Evolutionary conservation across 2,113 vertebrate genomes (phyloP), one percentile per base, ranked within the genome.

Genomic region (Galeopterus variegatus): DNA sequence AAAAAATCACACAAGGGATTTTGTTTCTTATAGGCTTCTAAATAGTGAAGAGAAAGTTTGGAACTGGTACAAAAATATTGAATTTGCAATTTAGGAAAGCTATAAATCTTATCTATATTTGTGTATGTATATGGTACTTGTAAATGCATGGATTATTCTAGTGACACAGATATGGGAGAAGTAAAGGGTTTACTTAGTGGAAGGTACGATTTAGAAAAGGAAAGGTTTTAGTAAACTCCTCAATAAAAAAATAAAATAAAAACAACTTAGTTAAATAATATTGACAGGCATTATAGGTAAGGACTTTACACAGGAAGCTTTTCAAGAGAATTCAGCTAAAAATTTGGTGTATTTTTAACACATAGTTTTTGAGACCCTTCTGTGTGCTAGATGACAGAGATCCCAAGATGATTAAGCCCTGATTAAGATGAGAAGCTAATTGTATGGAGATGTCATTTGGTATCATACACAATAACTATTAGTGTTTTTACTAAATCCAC

Each of bases 1-100:
- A 98, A 98, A 98, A 97, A 97, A 97, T 97, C 97, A 69, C 88
- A 98, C 94, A 97, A 98, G 97, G 96, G 97, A 98, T 98, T 98
- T 98, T 98, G 92, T 97, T 98, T 98, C 97, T 98, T 98, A 91
- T 96, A 98, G 76, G 70, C 96, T 98, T 97, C 93, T 98, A 95
- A 97, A 96, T 89, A 96, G 95, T 98, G 96, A 98, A 97, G 96
- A 91, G 97, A 0, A 73, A 92, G 33, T 90, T 96, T 97, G 88
- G 97, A 98, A 98, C 33, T 60, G 90, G 70, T 93, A 95, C 54
- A 98, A 93, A 95, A 93, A 95, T 96, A 97, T 54, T 97, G 94
- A 96, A 95, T 97, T 83, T 96, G 91, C 69, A 94, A 60, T 97
- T 87, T 75, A 83, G 12, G 67, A 86, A 93, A 90, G 72, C 52